Conservation (phyloP, 1,140 invertebrate genomes). For the Plodia interpunctella region DNA sequence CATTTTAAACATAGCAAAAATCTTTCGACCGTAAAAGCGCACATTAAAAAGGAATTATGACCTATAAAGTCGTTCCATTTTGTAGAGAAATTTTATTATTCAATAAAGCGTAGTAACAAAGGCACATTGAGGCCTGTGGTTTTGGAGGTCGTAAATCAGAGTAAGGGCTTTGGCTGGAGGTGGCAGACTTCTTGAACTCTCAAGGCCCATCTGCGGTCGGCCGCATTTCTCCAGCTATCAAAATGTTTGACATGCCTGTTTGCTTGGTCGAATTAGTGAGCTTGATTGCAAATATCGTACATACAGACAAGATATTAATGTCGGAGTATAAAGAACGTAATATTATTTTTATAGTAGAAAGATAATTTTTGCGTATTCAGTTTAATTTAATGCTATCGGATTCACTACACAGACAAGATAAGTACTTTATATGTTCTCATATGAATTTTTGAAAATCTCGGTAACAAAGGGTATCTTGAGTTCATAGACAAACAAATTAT, state of each 20-base stretch:
- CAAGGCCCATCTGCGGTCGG: constrained; percentile 66
- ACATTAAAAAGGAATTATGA: constrained; percentile 64
- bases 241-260: constrained; percentile 10
- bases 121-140: constrained; percentile 71
- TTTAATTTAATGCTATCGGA: too few relatives aligned
- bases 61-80: constrained; percentile 72
- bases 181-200: constrained; percentile 62
- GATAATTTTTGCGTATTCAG: too few relatives aligned
- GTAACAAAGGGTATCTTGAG: too few relatives aligned
- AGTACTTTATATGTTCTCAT: too few relatives aligned
- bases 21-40: constrained; percentile 23
- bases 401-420: too few relatives aligned
- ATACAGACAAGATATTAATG: too few relatives aligned
- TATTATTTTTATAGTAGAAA: too few relatives aligned
- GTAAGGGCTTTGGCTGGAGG: constrained; percentile 53
- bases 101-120: constrained; percentile 73
- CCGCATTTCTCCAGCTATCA: constrained; percentile 31
- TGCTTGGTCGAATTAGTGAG: constrained; percentile 3
- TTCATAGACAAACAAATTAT: too few relatives aligned
- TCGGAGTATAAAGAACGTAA: too few relatives aligned
- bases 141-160: constrained; percentile 68
- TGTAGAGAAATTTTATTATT: constrained; percentile 72
- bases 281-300: constrained; percentile 8
- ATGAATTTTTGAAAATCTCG: too few relatives aligned
- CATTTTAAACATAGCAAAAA: background rate